These are phyloP conservation scores for Chelmon rostratus DNA, from an alignment of 2,797 vertebrate genomes.

Conservation along the genomic window DNA sequence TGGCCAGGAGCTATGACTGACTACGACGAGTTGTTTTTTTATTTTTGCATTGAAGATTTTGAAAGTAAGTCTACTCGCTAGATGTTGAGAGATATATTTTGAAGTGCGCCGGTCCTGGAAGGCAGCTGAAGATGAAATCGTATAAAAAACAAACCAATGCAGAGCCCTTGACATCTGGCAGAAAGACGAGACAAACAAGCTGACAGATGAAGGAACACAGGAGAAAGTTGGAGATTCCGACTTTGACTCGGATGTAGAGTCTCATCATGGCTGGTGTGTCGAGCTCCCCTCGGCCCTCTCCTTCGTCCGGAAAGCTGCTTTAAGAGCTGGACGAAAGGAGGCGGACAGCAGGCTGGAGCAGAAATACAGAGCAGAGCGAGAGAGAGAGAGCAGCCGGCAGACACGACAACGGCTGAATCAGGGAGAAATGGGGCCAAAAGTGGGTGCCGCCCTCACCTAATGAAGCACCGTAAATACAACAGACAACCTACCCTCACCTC, in stretches of 20 bases:
- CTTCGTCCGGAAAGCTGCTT: too few relatives aligned
- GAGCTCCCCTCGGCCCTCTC: slow-evolving; percentile 24
- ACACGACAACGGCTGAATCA: slow-evolving; percentile 64
- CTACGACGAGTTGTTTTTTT: background rate
- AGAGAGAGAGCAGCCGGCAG: slow-evolving; percentile 1
- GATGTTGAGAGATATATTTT: background rate
- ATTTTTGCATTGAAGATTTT: background rate
- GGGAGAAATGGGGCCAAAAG: slow-evolving; percentile 56
- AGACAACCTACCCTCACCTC: slow-evolving; percentile 7
- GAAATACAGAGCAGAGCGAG: background rate
- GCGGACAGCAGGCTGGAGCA: slow-evolving; percentile 20
- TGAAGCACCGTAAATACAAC: slow-evolving; percentile 49
- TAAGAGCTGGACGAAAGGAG: slow-evolving; percentile 14
- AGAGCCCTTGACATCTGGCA: slow-evolving; percentile 22
- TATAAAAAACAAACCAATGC: background rate
- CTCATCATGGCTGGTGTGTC: slow-evolving; percentile 27
- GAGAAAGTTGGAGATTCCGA: slow-evolving; percentile 26
- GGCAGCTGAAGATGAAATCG: slow-evolving; percentile 12
- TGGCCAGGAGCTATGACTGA: too few relatives aligned
- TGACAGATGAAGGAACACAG: slow-evolving; percentile 34
- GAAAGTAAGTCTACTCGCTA: background rate
- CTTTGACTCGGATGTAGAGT: slow-evolving; percentile 34
- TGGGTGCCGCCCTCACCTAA: slow-evolving; percentile 40
- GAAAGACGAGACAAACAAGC: slow-evolving; percentile 19
- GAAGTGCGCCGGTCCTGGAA: background rate